A percentile compares a stretch with the other conserved stretches of the same genome.
These are phyloP conservation scores for Apis dorsata DNA, from an alignment of 1,140 invertebrate genomes.

Conservation along the genomic window DNA sequence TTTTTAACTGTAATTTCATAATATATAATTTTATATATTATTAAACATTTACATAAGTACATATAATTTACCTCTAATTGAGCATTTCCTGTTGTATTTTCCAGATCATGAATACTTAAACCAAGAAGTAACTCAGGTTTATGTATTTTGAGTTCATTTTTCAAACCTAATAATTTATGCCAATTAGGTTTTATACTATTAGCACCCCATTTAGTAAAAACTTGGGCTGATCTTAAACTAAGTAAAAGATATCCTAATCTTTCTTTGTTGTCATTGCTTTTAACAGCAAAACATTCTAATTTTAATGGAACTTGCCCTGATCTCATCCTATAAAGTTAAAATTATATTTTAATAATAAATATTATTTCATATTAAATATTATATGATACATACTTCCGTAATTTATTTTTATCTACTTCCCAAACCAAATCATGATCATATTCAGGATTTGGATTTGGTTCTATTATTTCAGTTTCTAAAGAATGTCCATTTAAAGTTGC, in stretches of 20 bases:
- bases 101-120: conserved; percentile 77
- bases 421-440: conserved; percentile 79
- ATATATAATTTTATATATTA: neutral
- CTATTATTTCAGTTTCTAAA: conserved; percentile 78
- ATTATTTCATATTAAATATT: neutral
- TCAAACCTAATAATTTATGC: conserved; percentile 79
- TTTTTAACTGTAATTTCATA: conserved; percentile 44
- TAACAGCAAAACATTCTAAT: conserved; percentile 79
- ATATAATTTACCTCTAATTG: conserved; percentile 48
- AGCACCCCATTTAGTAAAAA: conserved; percentile 68
- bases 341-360: neutral
- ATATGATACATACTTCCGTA: conserved; percentile 73
- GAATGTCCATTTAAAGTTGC: conserved; percentile 79
- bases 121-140: conserved; percentile 79
- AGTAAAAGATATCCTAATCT: conserved; percentile 80
- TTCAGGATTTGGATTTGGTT: conserved; percentile 72
- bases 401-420: conserved; percentile 78
- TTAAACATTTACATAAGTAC: neutral
- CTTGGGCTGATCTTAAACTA: conserved; percentile 78
- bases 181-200: conserved; percentile 73
- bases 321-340: conserved; percentile 73
- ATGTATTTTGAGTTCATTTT: conserved; percentile 74
- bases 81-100: conserved; percentile 39
- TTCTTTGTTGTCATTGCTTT: conserved; percentile 74
- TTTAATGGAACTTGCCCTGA: conserved; percentile 79